Percentiles rank a stretch among this genome's conserved stretches.
Evolutionary conservation across 2,113 vertebrate genomes (phyloP).

Genomic region (Microcebus tavaratra): DNA sequence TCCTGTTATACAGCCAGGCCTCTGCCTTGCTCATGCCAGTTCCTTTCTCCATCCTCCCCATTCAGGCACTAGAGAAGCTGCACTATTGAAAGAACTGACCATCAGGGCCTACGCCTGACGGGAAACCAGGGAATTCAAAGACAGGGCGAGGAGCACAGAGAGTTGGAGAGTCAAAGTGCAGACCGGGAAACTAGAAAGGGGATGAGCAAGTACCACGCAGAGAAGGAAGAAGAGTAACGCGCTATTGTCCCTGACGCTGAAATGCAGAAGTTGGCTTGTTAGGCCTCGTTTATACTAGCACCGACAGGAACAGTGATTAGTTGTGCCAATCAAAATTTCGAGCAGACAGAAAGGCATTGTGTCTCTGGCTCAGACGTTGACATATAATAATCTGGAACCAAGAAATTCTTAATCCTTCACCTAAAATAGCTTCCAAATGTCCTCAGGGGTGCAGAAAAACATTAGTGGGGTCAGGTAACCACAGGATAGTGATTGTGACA

Average conservation of each 20-base stretch:
- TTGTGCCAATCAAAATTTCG: conserved; percentile 29
- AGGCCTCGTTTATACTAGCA: background rate
- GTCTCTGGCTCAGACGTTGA: conserved; percentile 37
- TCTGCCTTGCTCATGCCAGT: background rate
- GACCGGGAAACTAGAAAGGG: background rate
- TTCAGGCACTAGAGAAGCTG: too few relatives aligned
- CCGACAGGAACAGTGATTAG: background rate
- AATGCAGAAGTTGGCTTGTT: background rate
- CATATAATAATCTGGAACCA: conserved; percentile 59
- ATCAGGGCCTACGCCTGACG: background rate
- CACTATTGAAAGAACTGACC: background rate
- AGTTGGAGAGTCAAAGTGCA: background rate
- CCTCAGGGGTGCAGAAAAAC: conserved; percentile 47
- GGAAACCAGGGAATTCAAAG: background rate
- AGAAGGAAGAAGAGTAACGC: background rate
- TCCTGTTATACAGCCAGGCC: too few relatives aligned
- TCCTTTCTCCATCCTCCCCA: background rate
- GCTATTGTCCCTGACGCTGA: background rate
- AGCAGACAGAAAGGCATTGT: conserved; percentile 51
- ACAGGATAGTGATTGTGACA: conserved; percentile 56
- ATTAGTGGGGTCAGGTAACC: conserved; percentile 56
- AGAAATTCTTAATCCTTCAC: conserved; percentile 67
- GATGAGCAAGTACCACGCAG: background rate
- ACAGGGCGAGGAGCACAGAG: background rate
- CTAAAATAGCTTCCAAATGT: conserved; percentile 72